A percentile compares a stretch with the other conserved stretches of the same genome.
Conservation (phyloP, 2,888 invertebrate genomes). For the Cetonia aurata region DNA sequence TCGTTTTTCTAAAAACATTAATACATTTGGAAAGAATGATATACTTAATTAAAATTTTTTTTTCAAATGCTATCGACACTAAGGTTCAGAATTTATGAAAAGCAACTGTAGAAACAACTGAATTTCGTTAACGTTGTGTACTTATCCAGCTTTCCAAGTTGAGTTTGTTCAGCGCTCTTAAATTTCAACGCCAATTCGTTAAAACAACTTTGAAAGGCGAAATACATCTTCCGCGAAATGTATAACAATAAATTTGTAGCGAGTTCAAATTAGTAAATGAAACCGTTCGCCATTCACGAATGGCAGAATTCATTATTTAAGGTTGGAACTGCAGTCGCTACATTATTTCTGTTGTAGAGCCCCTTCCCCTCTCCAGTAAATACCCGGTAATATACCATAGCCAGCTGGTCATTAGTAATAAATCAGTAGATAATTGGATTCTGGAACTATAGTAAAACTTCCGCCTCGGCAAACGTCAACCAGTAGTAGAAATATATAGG, state of each 20-base stretch:
- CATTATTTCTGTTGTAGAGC: conserved; percentile 31
- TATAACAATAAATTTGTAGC: conserved; percentile 37
- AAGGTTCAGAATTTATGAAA: too few species aligned
- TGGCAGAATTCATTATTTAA: conserved; percentile 43
- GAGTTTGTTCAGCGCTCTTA: too few species aligned
- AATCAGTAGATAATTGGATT: conserved; percentile 54
- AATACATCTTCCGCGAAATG: conserved; percentile 34
- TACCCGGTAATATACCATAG: conserved; percentile 46
- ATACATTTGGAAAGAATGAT: too few species aligned
- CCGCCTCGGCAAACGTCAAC: conserved; percentile 36
- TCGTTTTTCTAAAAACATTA: too few species aligned
- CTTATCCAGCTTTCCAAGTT: too few species aligned
- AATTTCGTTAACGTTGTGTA: too few species aligned
- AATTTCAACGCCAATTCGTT: too few species aligned
- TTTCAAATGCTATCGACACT: too few species aligned
- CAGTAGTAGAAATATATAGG: neutral
- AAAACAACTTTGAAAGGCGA: too few species aligned
- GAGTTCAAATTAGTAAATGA: conserved; percentile 43
- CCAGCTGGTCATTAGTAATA: conserved; percentile 52
- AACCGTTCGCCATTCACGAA: conserved; percentile 22
- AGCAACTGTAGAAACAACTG: too few species aligned
- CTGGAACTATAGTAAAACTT: conserved; percentile 52
- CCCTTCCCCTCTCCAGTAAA: conserved; percentile 40
- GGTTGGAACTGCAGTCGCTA: conserved; percentile 40
- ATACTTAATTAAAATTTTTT: too few species aligned